Base-by-base conservation (phyloP, 2,113 vertebrate species). In the Peucedramus taeniatus region DNA sequence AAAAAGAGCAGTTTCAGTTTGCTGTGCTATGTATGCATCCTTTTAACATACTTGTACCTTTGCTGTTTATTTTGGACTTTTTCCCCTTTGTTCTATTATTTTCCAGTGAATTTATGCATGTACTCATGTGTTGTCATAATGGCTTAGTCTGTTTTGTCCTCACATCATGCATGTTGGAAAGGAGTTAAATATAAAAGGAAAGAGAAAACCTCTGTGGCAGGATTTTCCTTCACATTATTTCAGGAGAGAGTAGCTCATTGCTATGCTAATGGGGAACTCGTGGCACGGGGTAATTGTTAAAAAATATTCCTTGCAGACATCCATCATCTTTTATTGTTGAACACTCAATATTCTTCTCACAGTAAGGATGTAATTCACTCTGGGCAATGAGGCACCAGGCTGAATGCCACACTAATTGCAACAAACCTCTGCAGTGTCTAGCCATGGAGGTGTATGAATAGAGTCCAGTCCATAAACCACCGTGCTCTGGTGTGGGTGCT, bases 291-390 rank as follows among this genome's bases (percentile, higher is more conserved):
- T 65, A 93, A 92, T 79, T 69, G 61, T 76, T 92, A 65, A 31
- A 85, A 91, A 91, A 64, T 72, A 80, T 65, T 88, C 88, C 54
- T 90, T 90, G 59, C 75, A 90, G 75, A 87, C 33, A 53, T 71
- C 69, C 53, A 45, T 96, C 70, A 83, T 85, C 61, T 89, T 94
- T 91, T 84, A 79, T 69, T 54, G 84, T 79, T 0, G 6, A 85
- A 61, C 53, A 61, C 39, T 91, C 85, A 87, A 79, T 91, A 91
- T 85, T 94, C 84, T 78, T 66, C 87, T 87, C 79, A 61, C 64
- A 51, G 39, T 65, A 37, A 83, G 80, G 50, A 35, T 17, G 37
- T 89, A 72, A 83, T 91, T 96, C 44, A 65, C 53, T 91, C 74
- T 72, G 45, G 81, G 57, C 40, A 79, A 31, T 60, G 65, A 85